A percentile compares a stretch with the other conserved stretches of the same genome.
Conservation (phyloP, 2,888 invertebrate species). For the Iphiclides podalirius region DNA sequence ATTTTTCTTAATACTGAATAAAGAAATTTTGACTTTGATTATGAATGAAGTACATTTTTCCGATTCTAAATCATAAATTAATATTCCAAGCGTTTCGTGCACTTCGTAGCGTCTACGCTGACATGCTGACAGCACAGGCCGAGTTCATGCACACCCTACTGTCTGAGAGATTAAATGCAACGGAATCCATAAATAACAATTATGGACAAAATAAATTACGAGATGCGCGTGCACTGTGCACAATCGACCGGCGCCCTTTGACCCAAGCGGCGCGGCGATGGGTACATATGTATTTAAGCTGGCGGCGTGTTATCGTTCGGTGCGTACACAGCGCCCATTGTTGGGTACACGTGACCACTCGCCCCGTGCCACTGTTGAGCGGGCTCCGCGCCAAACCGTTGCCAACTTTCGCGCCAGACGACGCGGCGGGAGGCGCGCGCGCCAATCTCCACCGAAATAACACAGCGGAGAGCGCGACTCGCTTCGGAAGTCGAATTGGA, state of each 20-base stretch:
- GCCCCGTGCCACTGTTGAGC: conserved; percentile 38
- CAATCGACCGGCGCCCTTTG: conserved; percentile 14
- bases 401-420: conserved; percentile 55
- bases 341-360: conserved; percentile 48
- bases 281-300: conserved; percentile 12
- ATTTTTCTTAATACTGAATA: no score
- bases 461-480: conserved; percentile 29
- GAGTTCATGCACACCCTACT: no score
- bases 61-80: no score
- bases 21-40: no score
- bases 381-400: conserved; percentile 43
- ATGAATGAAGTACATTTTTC: no score
- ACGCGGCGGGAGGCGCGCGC: conserved; percentile 16
- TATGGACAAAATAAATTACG: no score
- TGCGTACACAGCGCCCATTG: conserved; percentile 43
- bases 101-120: no score
- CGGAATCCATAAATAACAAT: no score
- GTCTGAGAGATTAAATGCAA: no score
- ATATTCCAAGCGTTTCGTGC: no score
- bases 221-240: not conserved
- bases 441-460: conserved; percentile 26
- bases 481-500: not conserved
- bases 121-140: no score
- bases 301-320: conserved; percentile 30
- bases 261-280: conserved; percentile 9